Conservation (phyloP, 2,888 invertebrate genomes). For the Keiferia lycopersicella region DNA sequence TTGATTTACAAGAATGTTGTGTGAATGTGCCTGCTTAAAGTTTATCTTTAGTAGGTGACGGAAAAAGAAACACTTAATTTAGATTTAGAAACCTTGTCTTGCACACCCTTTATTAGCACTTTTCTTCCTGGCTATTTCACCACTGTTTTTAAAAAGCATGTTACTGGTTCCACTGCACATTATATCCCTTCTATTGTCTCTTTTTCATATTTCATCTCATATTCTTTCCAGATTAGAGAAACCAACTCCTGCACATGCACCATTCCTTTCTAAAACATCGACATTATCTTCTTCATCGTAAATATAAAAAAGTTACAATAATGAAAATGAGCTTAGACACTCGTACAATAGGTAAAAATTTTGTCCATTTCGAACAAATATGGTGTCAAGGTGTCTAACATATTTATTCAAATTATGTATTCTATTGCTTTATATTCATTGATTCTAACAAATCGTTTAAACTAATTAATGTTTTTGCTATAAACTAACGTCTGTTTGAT, state of each 20-base stretch:
- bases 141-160: constrained; percentile 3
- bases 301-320: background rate
- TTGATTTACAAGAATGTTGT: background rate
- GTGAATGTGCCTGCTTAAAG: background rate
- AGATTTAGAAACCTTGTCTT: too few relatives aligned
- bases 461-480: too few relatives aligned
- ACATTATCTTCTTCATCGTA: constrained; percentile 10
- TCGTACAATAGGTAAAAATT: background rate
- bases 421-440: background rate
- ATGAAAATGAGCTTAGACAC: constrained; percentile 5
- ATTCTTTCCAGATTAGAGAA: constrained; percentile 13
- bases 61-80: background rate
- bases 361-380: background rate
- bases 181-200: background rate
- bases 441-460: background rate
- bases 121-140: background rate
- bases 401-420: background rate
- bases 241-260: constrained; percentile 6
- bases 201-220: background rate
- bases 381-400: background rate
- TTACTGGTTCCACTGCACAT: background rate
- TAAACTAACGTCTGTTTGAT: background rate
- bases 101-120: background rate
- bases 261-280: constrained; percentile 9
- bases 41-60: constrained; percentile 1